Conservation (phyloP, 1,140 invertebrate genomes). For the Ylistrum balloti region DNA sequence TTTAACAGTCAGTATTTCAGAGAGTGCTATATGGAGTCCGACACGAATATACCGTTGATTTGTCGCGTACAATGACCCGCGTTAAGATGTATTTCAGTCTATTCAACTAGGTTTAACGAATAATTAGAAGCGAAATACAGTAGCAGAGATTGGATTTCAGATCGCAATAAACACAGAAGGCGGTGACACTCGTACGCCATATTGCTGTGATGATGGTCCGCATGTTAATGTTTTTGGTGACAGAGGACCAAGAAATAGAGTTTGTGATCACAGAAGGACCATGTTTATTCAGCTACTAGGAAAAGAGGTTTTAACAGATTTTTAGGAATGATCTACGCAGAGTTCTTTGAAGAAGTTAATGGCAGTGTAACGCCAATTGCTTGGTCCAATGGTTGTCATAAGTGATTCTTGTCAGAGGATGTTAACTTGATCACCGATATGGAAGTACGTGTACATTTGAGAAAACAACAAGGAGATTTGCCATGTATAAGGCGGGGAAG, state of each 20-base stretch:
- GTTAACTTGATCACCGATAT: neutral
- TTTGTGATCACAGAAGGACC: neutral
- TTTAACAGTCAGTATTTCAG: neutral
- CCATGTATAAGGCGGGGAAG: neutral
- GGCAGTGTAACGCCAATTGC: too few species aligned
- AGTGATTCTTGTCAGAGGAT: neutral
- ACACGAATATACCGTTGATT: neutral
- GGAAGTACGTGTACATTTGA: neutral
- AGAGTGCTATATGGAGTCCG: neutral
- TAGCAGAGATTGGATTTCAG: slow-evolving; percentile 10
- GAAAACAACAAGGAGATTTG: neutral
- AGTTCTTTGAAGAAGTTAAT: too few species aligned
- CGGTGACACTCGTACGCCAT: neutral
- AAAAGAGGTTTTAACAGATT: too few species aligned
- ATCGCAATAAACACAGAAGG: neutral
- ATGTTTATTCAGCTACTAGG: neutral
- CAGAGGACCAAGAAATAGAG: neutral
- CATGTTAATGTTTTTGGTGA: neutral
- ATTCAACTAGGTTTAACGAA: neutral
- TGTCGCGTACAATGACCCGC: neutral
- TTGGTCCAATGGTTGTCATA: too few species aligned
- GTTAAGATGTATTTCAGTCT: neutral
- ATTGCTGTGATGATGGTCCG: neutral
- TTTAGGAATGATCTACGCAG: too few species aligned
- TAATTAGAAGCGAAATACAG: neutral